Evolutionary conservation across 2,113 vertebrate species (phyloP).

Genomic region (Hyaena hyaena): DNA sequence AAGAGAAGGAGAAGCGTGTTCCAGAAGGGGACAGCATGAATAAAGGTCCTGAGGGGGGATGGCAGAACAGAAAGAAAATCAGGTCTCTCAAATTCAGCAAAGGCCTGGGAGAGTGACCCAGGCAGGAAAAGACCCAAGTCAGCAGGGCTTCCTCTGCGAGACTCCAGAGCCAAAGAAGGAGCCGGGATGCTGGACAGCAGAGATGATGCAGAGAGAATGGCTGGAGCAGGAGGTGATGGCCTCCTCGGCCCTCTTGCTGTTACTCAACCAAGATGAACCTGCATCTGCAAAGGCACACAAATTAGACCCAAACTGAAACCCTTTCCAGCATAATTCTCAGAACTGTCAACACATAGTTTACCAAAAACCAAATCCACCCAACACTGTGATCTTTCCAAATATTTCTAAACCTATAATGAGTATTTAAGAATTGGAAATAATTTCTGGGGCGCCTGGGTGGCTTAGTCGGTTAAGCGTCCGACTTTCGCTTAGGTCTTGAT

Average conservation of each 20-base stretch:
- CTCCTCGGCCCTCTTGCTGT: background rate
- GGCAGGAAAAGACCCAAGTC: background rate
- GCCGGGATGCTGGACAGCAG: background rate
- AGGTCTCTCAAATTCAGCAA: background rate
- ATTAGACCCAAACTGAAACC: background rate
- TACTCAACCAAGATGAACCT: background rate
- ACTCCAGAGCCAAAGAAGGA: background rate
- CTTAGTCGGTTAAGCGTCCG: too few species aligned
- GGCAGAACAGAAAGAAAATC: background rate
- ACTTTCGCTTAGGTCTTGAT: too few species aligned
- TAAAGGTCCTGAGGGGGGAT: background rate
- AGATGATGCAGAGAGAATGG: background rate
- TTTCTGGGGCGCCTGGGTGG: background rate
- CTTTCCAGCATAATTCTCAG: background rate
- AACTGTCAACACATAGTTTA: background rate
- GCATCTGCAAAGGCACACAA: conserved; percentile 6
- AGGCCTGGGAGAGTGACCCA: background rate
- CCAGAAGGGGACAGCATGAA: background rate
- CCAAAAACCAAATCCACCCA: background rate
- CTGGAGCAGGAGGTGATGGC: background rate
- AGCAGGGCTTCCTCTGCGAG: background rate
- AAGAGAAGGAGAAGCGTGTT: background rate
- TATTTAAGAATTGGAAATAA: conserved; percentile 28
- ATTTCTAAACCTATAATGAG: background rate
- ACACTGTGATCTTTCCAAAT: background rate